Evolutionary conservation across 2,888 invertebrate genomes (phyloP), one percentile per base, ranked within the genome.

Genomic region (Chymomyza amoena): DNA sequence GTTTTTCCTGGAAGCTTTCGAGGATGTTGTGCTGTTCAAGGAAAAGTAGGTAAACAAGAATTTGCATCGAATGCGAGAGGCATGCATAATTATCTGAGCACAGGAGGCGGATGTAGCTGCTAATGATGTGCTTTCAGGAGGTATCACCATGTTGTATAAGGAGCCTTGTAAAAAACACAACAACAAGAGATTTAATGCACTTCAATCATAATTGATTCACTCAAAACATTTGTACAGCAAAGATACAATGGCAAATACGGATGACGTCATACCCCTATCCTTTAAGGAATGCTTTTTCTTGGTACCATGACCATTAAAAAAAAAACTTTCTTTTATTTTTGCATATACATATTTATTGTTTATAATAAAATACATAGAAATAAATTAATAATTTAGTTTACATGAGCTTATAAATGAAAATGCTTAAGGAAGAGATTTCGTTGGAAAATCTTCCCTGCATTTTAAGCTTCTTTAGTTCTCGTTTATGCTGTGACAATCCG

Each of bases 341-440:
- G 64, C 75, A 57, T 66, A 57, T 67, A 74, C 64, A 62, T 61
- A 61, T 74, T 74, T 74, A 60, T 64, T 50, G 5, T 68, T 63
- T 63, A 63, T 63, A 52, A 61, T 75, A 76, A 76, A 75, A 56
- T 56, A 68, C 72, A 75, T 76, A 73, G 20, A 56, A 79, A 76
- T 79, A 80, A 81, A 81, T 81, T 75, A 83, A 75, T 83, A 73
- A 83, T 78, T 82, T 78, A 81, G 69, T 82, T 78, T 68, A 80
- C 69, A 78, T 66, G 68, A 73, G 63, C 71, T 73, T 75, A 78
- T 60, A 59, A 66, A 73, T 68, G 72, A 78, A 70, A 71, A 69
- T 74, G 71, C 67, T 52, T 66, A 45, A 45, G 25, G 45, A 18
- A 51, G 28, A 28, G 2, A 25, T 52, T 16, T 20, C 15, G 13